These are phyloP conservation scores for Hetaerina titia DNA, from an alignment of 2,888 invertebrate species.

Conservation along the genomic window DNA sequence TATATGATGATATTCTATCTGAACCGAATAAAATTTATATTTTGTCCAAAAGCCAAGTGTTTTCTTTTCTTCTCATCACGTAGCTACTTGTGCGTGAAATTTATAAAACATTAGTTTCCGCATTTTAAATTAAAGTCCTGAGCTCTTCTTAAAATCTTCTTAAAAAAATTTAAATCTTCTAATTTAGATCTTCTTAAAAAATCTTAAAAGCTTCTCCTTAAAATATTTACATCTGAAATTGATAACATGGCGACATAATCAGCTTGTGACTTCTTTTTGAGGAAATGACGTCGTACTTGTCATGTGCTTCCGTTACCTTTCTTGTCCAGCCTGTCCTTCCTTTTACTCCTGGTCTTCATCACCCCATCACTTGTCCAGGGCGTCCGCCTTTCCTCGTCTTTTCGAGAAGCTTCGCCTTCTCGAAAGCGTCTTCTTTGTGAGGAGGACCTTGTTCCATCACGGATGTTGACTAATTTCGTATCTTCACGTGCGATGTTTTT, in stretches of 20 bases:
- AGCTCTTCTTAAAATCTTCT: no score
- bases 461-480: slow-evolving; percentile 59
- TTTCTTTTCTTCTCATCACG: no score
- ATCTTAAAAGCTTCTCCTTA: no score
- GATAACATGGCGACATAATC: not conserved
- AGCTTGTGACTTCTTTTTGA: not conserved
- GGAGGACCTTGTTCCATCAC: not conserved
- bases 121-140: no score
- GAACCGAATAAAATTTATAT: no score
- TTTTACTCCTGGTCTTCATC: not conserved
- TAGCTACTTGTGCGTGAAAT: no score
- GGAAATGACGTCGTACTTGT: not conserved
- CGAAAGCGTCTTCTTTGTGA: not conserved
- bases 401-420: not conserved
- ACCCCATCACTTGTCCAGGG: not conserved
- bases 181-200: no score
- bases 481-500: slow-evolving; percentile 32
- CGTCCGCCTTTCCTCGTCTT: not conserved
- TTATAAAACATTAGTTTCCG: no score
- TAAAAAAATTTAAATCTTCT: no score
- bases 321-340: not conserved
- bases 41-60: no score
- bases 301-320: not conserved
- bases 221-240: not conserved
- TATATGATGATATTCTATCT: no score